Evolutionary conservation across 2,113 vertebrate genomes (phyloP).

Genomic region (Gambusia affinis): DNA sequence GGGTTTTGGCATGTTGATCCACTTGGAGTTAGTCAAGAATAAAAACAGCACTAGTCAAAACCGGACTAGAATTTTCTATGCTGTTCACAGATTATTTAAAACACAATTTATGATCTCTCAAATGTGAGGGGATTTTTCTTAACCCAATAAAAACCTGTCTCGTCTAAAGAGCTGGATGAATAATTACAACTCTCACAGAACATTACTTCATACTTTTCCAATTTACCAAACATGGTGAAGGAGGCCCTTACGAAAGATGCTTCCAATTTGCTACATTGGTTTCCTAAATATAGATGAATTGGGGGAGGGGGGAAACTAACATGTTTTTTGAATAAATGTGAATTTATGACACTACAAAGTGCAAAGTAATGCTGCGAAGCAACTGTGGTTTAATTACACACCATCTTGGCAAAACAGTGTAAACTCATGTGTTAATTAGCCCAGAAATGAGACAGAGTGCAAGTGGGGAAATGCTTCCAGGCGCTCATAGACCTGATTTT

Average conservation of each 20-base stretch:
- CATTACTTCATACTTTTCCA: background rate
- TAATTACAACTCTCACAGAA: background rate
- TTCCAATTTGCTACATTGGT: background rate
- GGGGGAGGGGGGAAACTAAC: background rate
- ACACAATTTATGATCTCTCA: no score
- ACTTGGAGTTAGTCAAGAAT: no score
- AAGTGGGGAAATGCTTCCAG: constrained; percentile 38
- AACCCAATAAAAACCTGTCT: no score
- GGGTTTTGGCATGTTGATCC: no score
- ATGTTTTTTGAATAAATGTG: background rate
- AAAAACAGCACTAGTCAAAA: no score
- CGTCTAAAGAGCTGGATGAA: background rate
- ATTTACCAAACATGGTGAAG: background rate
- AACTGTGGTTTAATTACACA: constrained; percentile 27
- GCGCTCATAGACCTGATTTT: constrained; percentile 33
- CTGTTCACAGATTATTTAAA: no score
- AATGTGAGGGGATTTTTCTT: no score
- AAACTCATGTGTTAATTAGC: constrained; percentile 52
- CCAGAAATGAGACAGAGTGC: constrained; percentile 22
- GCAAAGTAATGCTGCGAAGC: background rate
- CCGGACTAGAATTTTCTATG: no score
- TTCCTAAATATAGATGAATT: background rate
- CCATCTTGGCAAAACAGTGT: constrained; percentile 13
- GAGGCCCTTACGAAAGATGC: background rate
- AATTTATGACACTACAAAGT: background rate